Base-by-base conservation (phyloP, 2,888 invertebrate genomes). In the Marasmarcha lunaedactyla region DNA sequence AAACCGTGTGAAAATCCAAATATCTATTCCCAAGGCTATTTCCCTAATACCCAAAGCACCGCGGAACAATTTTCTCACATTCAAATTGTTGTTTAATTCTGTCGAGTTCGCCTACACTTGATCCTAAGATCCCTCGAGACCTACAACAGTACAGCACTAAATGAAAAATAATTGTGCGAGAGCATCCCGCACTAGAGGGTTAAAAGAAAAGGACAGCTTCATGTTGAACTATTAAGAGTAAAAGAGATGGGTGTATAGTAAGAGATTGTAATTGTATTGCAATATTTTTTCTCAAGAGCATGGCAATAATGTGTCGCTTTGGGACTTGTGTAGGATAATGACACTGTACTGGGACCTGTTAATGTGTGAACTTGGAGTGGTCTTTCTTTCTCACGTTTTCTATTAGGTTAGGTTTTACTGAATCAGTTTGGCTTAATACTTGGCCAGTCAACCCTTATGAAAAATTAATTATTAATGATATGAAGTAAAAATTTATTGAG, bases 121-220 rank as follows among this genome's bases (percentile, higher is more conserved):
- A 70, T 68, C 67, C 67, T 64, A 57, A 54, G 49, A 46, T 68
- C 81, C 63, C 77, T 9, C 6, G 68, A 66, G 81, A 69, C 55
- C 46, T 49, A 63, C 63, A 59, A 63, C 69, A 66, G 66, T 65
- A 55, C 53, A 51, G 46, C 38, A 65, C 69, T 81, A 78, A 81
- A 83, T 81, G 76, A 81, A 81, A 81, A 76, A 79, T 83, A 79
- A 83, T 81, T 73, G 72, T 62, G 55, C 50, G 54, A 50, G 51
- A 53, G 20, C 47, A 49, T 42, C 47, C 43, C 40, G 33, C 30
- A 10, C 6, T 20, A 20, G 2, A 30, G 30, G 30, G 30, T 30
- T 30, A 30, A 30, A 30, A 7, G 30, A 30, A 30, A n/a, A 30
- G 30, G 30, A 30, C n/a, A n/a, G n/a, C 6, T 30, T 2, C 10